Evolutionary conservation across 2,797 vertebrate genomes (phyloP).

Genomic region (Platyrinchus mystaceus): DNA sequence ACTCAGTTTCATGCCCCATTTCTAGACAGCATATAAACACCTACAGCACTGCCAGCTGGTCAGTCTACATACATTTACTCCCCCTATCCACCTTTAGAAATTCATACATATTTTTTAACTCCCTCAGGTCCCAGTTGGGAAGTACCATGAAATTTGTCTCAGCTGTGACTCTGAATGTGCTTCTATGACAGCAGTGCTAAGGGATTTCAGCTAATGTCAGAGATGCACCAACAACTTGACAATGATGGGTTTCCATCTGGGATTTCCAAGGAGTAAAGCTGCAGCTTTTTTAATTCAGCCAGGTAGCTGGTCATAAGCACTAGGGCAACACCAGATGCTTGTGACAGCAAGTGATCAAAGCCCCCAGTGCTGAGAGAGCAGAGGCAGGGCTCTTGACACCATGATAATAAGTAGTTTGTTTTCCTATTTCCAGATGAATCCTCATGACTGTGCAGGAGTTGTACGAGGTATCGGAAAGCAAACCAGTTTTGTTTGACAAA

Average conservation of each 20-base stretch:
- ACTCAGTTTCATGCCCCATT: background rate
- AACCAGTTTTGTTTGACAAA: background rate
- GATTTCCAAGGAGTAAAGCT: background rate
- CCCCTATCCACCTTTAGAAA: background rate
- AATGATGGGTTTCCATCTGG: conserved; percentile 1
- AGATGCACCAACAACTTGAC: background rate
- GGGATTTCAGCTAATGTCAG: background rate
- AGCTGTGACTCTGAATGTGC: conserved; percentile 1
- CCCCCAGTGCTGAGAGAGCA: background rate
- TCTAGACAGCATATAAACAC: background rate
- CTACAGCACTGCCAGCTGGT: background rate
- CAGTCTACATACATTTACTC: background rate
- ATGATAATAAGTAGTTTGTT: background rate
- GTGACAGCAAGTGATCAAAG: conserved; percentile 11
- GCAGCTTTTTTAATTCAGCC: background rate
- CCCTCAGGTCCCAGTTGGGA: background rate
- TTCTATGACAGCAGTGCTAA: background rate
- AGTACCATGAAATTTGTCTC: background rate
- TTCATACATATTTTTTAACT: background rate
- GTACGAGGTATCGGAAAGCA: background rate
- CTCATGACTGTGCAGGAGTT: background rate
- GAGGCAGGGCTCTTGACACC: background rate
- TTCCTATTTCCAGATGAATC: background rate
- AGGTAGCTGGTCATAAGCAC: background rate
- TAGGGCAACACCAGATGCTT: background rate